Evolutionary conservation across 2,888 invertebrate species (phyloP).

Genomic region (Platerodrilus igneus): DNA sequence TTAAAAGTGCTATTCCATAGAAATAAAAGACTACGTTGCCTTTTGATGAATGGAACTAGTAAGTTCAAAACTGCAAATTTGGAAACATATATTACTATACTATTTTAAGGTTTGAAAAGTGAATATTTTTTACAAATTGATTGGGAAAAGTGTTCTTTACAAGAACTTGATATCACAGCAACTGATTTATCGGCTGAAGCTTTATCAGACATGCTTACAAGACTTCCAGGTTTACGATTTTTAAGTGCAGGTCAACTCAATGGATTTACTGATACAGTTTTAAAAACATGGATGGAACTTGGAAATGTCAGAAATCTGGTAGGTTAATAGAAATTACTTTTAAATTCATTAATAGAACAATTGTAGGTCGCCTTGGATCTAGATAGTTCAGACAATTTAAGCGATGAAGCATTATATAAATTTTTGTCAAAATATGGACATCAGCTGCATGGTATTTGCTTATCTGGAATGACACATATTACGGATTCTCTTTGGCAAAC

Average conservation of each 20-base stretch:
- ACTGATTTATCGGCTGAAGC: constrained; percentile 94
- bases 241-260: constrained; percentile 95
- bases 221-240: constrained; percentile 82
- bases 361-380: constrained; percentile 79
- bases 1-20: constrained; percentile 91
- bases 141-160: constrained; percentile 89
- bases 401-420: constrained; percentile 87
- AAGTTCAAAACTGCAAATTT: constrained; percentile 34
- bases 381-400: constrained; percentile 91
- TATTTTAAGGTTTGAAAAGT: constrained; percentile 72
- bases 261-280: constrained; percentile 91
- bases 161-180: constrained; percentile 94
- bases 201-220: constrained; percentile 83
- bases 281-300: constrained; percentile 86
- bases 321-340: constrained; percentile 13
- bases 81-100: too few relatives aligned
- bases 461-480: constrained; percentile 96
- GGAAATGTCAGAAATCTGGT: constrained; percentile 64
- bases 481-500: constrained; percentile 98
- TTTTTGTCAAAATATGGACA: constrained; percentile 87
- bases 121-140: constrained; percentile 93
- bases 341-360: constrained; percentile 24
- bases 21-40: constrained; percentile 84
- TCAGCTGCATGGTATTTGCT: constrained; percentile 80
- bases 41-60: constrained; percentile 97